Evolutionary conservation across 2,113 vertebrate species (phyloP).

Genomic region (Semnornis frantzii): DNA sequence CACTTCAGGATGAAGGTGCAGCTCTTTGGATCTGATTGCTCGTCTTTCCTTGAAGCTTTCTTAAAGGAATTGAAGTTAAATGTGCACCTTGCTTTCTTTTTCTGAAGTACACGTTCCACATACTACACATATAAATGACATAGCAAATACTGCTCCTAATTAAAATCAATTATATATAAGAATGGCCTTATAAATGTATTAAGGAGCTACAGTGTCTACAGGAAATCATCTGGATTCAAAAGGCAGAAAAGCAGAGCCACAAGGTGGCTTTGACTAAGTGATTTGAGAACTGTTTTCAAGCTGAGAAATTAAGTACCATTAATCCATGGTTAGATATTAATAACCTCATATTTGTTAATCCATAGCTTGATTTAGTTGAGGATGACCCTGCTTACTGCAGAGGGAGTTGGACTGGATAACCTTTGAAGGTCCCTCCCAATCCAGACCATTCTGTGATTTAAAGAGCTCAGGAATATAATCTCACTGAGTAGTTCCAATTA

Average conservation of each 20-base stretch:
- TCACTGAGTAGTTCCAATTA: neutral
- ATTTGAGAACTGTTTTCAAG: neutral
- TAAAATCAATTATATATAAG: neutral
- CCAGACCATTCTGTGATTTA: neutral
- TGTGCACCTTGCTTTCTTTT: neutral
- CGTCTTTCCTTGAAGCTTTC: neutral
- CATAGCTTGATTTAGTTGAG: neutral
- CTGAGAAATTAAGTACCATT: neutral
- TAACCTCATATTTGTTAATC: neutral
- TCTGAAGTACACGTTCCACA: neutral
- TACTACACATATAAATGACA: neutral
- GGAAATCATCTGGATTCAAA: neutral
- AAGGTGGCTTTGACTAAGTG: neutral
- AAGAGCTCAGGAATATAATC: neutral
- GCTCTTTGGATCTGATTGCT: neutral
- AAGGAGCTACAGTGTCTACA: neutral
- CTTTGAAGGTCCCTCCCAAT: too few species aligned
- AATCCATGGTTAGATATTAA: neutral
- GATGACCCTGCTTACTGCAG: too few species aligned
- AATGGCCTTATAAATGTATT: neutral
- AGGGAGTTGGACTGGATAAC: too few species aligned
- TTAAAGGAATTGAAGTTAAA: neutral
- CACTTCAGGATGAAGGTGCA: neutral
- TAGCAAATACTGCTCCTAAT: neutral
- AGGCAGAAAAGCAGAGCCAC: neutral